Conservation (phyloP, 2,888 invertebrate genomes). For the Lamproptera curius region DNA sequence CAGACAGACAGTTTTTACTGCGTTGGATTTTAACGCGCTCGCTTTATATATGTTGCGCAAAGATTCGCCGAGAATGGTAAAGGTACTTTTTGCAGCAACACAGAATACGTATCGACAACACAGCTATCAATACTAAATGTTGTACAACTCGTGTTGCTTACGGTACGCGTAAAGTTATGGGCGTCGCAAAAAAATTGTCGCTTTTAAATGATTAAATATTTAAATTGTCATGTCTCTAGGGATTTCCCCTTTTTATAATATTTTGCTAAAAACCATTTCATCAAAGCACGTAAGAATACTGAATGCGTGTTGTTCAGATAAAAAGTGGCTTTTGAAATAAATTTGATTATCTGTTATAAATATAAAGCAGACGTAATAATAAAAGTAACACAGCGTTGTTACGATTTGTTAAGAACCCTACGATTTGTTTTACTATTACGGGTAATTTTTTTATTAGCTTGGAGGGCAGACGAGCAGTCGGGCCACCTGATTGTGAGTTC, state of each 20-base stretch:
- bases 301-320: too few relatives aligned
- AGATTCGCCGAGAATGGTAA: conserved; percentile 6
- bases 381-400: too few relatives aligned
- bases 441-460: too few relatives aligned
- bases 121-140: neutral
- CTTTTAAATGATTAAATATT: neutral
- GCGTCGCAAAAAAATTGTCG: neutral
- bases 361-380: too few relatives aligned
- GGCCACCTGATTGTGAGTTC: too few relatives aligned
- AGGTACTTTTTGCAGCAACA: conserved; percentile 1
- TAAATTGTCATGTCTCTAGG: neutral
- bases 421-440: too few relatives aligned
- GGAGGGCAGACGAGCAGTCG: too few relatives aligned
- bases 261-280: too few relatives aligned
- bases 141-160: neutral
- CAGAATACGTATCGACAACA: neutral
- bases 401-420: too few relatives aligned
- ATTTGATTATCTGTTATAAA: too few relatives aligned
- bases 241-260: neutral
- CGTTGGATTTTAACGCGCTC: conserved; percentile 11
- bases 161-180: neutral
- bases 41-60: conserved; percentile 20
- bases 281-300: too few relatives aligned
- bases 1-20: conserved; percentile 15
- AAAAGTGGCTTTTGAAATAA: too few relatives aligned